Evolutionary conservation across 2,888 invertebrate genomes (phyloP).

Genomic region (Archips xylosteana): DNA sequence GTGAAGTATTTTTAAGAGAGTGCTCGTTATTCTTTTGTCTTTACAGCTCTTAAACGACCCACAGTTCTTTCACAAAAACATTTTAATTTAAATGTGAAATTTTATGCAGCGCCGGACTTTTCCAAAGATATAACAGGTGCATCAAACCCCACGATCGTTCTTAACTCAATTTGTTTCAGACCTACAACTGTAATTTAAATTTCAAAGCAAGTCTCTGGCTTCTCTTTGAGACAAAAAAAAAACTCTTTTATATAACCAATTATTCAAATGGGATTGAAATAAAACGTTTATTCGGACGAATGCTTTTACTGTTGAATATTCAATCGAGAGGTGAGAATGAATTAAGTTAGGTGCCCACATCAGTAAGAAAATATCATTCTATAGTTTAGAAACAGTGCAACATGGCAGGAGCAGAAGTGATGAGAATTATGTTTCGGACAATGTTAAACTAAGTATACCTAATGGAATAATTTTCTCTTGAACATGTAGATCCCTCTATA

Average conservation of each 20-base stretch:
- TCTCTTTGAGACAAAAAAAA: constrained; percentile 13
- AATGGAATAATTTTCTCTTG: too few species aligned
- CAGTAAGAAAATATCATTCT: too few species aligned
- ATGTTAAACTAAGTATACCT: too few species aligned
- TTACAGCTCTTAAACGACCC: background rate
- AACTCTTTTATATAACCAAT: constrained; percentile 35
- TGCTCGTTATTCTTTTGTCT: background rate
- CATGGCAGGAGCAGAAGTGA: too few species aligned
- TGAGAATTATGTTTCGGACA: too few species aligned
- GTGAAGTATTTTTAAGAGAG: background rate
- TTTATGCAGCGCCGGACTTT: background rate
- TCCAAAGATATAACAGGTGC: background rate
- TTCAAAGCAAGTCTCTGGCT: constrained; percentile 20
- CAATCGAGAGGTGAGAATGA: background rate
- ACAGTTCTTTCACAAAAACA: constrained; percentile 5
- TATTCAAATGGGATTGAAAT: constrained; percentile 26
- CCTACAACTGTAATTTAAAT: constrained; percentile 23
- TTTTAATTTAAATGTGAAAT: background rate
- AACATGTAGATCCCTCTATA: background rate
- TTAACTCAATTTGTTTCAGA: constrained; percentile 13
- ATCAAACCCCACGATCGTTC: background rate
- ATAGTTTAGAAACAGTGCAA: too few species aligned
- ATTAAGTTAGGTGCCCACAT: background rate
- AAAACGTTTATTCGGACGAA: constrained; percentile 23
- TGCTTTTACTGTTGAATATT: constrained; percentile 11